Evolutionary conservation across 2,888 invertebrate species (phyloP).

Genomic region (Polymixis flavicincta): DNA sequence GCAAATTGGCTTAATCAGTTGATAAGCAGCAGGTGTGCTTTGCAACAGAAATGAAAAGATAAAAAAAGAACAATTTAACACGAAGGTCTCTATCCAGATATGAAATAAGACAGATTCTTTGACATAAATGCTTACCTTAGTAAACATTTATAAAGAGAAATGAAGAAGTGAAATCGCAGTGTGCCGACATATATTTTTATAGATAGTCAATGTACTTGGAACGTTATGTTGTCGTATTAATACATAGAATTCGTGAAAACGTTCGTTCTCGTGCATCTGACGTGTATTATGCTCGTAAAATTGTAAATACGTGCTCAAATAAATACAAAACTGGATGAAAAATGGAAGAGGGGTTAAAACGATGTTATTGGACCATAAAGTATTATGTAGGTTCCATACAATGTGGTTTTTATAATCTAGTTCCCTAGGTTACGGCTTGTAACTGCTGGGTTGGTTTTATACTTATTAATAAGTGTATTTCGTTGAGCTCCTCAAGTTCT

Average conservation of each 20-base stretch:
- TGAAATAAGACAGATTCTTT: slow-evolving; percentile 1
- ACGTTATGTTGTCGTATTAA: slow-evolving; percentile 25
- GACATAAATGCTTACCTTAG: slow-evolving; percentile 1
- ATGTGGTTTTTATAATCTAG: slow-evolving; percentile 26
- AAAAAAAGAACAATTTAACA: background rate
- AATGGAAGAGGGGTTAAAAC: slow-evolving; percentile 20
- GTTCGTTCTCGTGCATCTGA: slow-evolving; percentile 24
- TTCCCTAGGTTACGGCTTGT: background rate
- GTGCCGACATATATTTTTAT: slow-evolving; percentile 11
- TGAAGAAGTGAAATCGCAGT: background rate
- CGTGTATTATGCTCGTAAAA: slow-evolving; percentile 42
- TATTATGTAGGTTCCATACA: slow-evolving; percentile 15
- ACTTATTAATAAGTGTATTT: background rate
- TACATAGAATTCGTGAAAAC: slow-evolving; percentile 18
- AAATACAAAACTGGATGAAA: slow-evolving; percentile 39
- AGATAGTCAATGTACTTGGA: slow-evolving; percentile 3
- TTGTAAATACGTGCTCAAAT: slow-evolving; percentile 46
- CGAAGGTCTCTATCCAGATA: background rate
- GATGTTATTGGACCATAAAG: slow-evolving; percentile 30
- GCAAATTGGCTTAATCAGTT: background rate
- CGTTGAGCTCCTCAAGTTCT: too few species aligned
- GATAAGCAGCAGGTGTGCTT: background rate
- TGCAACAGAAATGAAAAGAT: background rate
- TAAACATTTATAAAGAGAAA: background rate
- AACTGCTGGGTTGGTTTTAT: background rate